phyloP scores from a whole-genome alignment of 2,113 vertebrate species.

The Sapajus apella region DNA sequence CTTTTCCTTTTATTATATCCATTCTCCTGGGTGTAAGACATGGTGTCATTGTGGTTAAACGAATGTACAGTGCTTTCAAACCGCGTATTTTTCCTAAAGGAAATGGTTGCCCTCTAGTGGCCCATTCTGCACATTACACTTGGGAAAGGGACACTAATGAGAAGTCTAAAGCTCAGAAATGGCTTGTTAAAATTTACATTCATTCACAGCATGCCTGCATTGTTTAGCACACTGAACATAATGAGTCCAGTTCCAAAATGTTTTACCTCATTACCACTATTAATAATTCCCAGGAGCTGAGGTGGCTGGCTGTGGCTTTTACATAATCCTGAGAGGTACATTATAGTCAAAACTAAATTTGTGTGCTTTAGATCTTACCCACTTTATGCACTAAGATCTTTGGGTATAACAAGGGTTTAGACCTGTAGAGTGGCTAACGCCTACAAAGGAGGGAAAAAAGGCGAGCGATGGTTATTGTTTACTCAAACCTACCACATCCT shows the following conservation, averaged over 20 bases:
- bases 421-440: not conserved
- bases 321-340: not conserved
- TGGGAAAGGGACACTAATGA: not conserved
- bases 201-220: not conserved
- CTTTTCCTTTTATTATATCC: not conserved
- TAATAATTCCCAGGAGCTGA: not conserved
- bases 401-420: not conserved
- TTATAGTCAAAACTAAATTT: not conserved
- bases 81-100: not conserved
- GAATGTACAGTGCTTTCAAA: not conserved
- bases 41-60: not conserved
- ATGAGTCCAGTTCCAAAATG: not conserved
- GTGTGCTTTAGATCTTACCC: not conserved
- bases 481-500: not conserved
- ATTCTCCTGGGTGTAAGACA: not conserved
- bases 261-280: not conserved
- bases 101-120: conserved; percentile 59
- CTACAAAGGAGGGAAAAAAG: not conserved
- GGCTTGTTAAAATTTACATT: conserved; percentile 19
- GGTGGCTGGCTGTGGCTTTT: not conserved
- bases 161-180: not conserved
- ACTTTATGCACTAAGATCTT: not conserved
- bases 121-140: not conserved
- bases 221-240: not conserved
- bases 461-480: not conserved